Evolutionary conservation across 2,888 invertebrate genomes (phyloP).

Genomic region (Himalopsyche anomala): DNA sequence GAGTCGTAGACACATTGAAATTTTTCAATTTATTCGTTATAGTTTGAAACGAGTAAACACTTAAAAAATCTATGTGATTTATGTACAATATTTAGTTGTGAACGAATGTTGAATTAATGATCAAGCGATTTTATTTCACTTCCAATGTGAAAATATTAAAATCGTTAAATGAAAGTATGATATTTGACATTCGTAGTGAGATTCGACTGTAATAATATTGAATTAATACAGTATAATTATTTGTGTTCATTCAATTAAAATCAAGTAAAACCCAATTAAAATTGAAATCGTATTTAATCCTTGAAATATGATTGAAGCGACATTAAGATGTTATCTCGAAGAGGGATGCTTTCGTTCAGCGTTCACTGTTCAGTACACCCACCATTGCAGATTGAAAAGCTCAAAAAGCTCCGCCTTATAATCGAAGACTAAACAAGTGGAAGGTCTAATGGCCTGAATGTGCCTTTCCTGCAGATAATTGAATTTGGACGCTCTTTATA

Average conservation of each 20-base stretch:
- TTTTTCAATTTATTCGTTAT: too few species aligned
- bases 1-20: too few species aligned
- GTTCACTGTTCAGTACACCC: background rate
- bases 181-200: background rate
- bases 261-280: background rate
- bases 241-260: slow-evolving; percentile 31
- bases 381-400: slow-evolving; percentile 35
- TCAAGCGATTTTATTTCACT: background rate
- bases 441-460: slow-evolving; percentile 58
- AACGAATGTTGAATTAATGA: background rate
- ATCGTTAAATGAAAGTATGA: background rate
- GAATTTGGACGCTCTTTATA: slow-evolving; percentile 56
- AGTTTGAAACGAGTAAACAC: too few species aligned
- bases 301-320: slow-evolving; percentile 34
- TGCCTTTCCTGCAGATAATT: slow-evolving; percentile 56
- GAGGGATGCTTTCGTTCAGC: slow-evolving; percentile 29
- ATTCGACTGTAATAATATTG: slow-evolving; percentile 2
- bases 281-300: slow-evolving; percentile 3
- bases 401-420: slow-evolving; percentile 42
- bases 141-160: background rate
- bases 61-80: too few species aligned
- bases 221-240: slow-evolving; percentile 30
- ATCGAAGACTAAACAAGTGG: slow-evolving; percentile 58
- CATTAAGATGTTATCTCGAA: slow-evolving; percentile 19
- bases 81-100: too few species aligned